Evolutionary conservation across 2,797 vertebrate species (phyloP).

Genomic region (Hyperoplus lanceolatus): DNA sequence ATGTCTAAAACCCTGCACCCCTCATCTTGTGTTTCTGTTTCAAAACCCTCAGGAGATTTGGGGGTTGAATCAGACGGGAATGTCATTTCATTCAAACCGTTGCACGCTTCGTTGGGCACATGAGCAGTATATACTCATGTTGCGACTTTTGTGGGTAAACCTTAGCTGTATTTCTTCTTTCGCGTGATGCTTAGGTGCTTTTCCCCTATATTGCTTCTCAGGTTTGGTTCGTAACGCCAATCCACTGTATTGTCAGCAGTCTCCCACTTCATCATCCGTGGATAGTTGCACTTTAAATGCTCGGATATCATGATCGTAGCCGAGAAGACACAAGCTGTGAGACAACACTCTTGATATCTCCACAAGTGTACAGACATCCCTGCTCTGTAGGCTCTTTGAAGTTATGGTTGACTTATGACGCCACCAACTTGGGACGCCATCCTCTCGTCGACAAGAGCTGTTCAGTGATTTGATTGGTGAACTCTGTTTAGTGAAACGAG

Average conservation of each 20-base stretch:
- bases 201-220: conserved; percentile 75
- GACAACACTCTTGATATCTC: conserved; percentile 49
- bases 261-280: conserved; percentile 37
- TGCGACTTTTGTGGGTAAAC: conserved; percentile 38
- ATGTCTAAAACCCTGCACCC: conserved; percentile 65
- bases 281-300: conserved; percentile 30
- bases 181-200: conserved; percentile 33
- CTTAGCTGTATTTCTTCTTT: conserved; percentile 27
- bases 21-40: conserved; percentile 52
- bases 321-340: conserved; percentile 58
- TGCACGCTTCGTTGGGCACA: conserved; percentile 38
- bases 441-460: conserved; percentile 49
- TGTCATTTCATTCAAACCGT: conserved; percentile 52
- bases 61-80: conserved; percentile 44
- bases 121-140: conserved; percentile 40
- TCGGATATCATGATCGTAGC: conserved; percentile 38
- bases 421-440: conserved; percentile 21
- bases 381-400: conserved; percentile 47
- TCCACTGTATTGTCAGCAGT: conserved; percentile 30
- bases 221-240: conserved; percentile 61
- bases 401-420: conserved; percentile 48
- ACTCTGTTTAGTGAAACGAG: conserved; percentile 62
- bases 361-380: conserved; percentile 57
- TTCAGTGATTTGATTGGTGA: conserved; percentile 63
- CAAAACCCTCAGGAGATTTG: conserved; percentile 66